These are phyloP conservation scores for Myotis lucifugus DNA, from an alignment of 2,113 vertebrate genomes.

Conservation along the genomic window DNA sequence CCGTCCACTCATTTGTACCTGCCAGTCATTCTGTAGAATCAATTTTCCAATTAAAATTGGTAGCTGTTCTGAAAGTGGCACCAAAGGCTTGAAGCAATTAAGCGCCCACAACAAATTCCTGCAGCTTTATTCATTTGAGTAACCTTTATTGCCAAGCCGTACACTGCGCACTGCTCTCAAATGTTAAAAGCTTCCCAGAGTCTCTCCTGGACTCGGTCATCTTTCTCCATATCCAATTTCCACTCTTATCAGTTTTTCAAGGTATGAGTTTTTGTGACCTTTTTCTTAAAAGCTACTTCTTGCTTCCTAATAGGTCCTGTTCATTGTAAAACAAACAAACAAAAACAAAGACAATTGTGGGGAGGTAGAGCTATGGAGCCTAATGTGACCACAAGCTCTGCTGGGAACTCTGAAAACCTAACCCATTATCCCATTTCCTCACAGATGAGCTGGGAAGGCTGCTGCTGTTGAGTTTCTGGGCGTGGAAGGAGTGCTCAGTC, in stretches of 20 bases:
- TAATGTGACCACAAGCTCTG: not conserved
- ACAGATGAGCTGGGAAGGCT: not conserved
- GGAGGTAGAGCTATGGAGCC: not conserved
- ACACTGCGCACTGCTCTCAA: not conserved
- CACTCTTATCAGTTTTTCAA: conserved; percentile 33
- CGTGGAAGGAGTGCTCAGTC: not conserved
- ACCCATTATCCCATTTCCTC: not conserved
- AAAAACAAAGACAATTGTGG: not conserved
- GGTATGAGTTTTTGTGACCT: conserved; percentile 46
- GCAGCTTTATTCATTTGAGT: not conserved
- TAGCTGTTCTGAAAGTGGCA: conserved; percentile 15
- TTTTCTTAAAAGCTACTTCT: conserved; percentile 52
- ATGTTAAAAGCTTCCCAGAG: conserved; percentile 14
- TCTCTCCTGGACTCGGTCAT: conserved; percentile 18
- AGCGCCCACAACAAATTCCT: conserved; percentile 38
- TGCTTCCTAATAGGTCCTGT: conserved; percentile 30
- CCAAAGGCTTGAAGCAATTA: conserved; percentile 53
- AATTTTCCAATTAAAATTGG: conserved; percentile 40
- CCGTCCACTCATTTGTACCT: conserved; percentile 16
- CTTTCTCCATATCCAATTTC: conserved; percentile 50
- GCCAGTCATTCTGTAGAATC: conserved; percentile 22
- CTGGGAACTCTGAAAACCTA: conserved; percentile 28
- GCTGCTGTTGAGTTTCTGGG: conserved; percentile 19
- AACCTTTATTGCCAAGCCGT: conserved; percentile 21
- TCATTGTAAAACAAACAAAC: not conserved